Evolutionary conservation across 1,140 invertebrate species (phyloP), one percentile per base, ranked within the genome.

Genomic region (Idris sp.): DNA sequence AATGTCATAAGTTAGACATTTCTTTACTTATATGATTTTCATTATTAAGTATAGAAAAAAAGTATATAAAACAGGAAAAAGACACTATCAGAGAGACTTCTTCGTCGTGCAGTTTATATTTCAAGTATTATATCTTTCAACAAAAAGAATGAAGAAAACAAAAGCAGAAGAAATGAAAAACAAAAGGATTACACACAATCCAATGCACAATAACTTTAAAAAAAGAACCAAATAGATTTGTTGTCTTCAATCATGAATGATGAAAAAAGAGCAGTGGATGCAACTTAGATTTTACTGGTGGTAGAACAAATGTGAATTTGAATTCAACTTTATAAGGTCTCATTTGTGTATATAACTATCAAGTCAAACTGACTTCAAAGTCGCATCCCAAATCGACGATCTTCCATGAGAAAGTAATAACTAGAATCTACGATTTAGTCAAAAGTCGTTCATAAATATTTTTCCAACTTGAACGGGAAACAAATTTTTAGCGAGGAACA

Each of bases 381-480:
- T 49, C 28, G 35, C 33, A 54, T 68, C 46, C 30, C 28, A 58
- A 79, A 74, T 71, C 77, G 67, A 75, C 71, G 79, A 84, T 83
- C 81, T 84, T 83, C 82, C 83, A 84, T 38, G 71, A 75, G 78
- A 77, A 83, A 81, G 69, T 77, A 69, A 78, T 74, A 71, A 54
- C 54, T 59, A 71, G 61, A 81, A 77, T 81, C 80, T 77, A 79
- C 49, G 58, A 76, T 77, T 72, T 81, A 85, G 79, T 61, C 80
- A 84, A 62, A 81, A 79, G 58, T 79, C 64, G 62, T 79, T 77
- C 68, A 72, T 78, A 81, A 69, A 79, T 85, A 84, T 84, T 86
- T 86, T 85, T 86, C 81, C 84, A 85, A 83, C 76, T 76, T 64
- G 69, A 74, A 81, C n/a, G 80, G 77, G 76, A 83, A 83, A 58